phyloP scores from a whole-genome alignment of 2,113 vertebrate species.

The Pseudorhombus dupliciocellatus region DNA sequence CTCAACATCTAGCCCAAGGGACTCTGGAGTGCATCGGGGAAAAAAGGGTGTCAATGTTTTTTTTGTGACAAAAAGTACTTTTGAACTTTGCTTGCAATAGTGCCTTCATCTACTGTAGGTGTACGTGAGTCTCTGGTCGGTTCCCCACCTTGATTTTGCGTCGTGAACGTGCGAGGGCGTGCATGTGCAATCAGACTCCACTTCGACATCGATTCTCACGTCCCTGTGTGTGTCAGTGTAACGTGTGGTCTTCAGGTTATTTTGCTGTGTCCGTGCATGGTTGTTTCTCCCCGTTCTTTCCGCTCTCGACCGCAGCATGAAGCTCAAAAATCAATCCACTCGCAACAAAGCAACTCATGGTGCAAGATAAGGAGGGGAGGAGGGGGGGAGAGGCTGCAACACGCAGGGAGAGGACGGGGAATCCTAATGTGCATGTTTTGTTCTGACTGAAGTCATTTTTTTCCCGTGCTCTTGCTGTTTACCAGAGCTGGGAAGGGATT shows the following conservation, averaged over 20 bases:
- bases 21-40: slow-evolving; percentile 28
- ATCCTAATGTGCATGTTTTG: slow-evolving; percentile 33
- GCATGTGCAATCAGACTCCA: slow-evolving; percentile 46
- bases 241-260: slow-evolving; percentile 30
- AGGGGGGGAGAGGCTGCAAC: background rate
- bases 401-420: slow-evolving; percentile 13
- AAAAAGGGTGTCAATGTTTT: slow-evolving; percentile 53
- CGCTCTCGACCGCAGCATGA: slow-evolving; percentile 55
- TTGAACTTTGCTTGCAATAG: slow-evolving; percentile 84
- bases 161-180: slow-evolving; percentile 35
- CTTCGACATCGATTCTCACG: slow-evolving; percentile 34
- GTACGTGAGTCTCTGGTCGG: slow-evolving; percentile 57
- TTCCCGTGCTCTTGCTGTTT: background rate
- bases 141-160: slow-evolving; percentile 57
- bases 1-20: slow-evolving; percentile 75
- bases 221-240: slow-evolving; percentile 30
- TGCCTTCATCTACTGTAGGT: slow-evolving; percentile 82
- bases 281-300: slow-evolving; percentile 37
- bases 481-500: background rate
- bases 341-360: slow-evolving; percentile 33
- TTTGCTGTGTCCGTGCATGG: slow-evolving; percentile 25
- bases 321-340: slow-evolving; percentile 31
- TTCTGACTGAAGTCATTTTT: slow-evolving; percentile 9
- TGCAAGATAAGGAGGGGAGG: background rate
- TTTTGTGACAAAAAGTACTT: slow-evolving; percentile 70